Conservation (phyloP, 64 coral and sea anemone species). For the Trachythela sp. region DNA sequence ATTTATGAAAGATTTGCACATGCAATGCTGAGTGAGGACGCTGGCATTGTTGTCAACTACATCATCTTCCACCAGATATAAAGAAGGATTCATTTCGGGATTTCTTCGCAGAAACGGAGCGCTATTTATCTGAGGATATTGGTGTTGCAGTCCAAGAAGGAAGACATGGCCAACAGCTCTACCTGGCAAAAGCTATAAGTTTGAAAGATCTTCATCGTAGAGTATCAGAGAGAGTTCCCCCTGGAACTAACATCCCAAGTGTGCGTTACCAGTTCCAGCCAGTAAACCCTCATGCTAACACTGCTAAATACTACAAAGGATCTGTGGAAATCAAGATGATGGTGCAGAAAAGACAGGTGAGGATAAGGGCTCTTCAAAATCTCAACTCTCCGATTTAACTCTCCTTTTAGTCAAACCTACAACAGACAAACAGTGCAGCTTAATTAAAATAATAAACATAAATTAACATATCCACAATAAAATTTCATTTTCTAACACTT, state of each 20-base stretch:
- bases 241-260: not conserved
- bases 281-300: not conserved
- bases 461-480: not conserved
- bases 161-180: not conserved
- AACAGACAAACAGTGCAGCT: too few species aligned
- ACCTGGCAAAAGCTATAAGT: not conserved
- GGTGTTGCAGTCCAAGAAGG: not conserved
- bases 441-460: too few species aligned
- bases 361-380: too few species aligned
- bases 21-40: not conserved
- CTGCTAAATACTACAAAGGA: conserved; percentile 8
- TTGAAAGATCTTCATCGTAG: not conserved
- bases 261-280: conserved; percentile 6
- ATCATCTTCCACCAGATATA: not conserved
- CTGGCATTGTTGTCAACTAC: not conserved
- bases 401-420: too few species aligned
- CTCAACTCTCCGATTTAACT: not conserved
- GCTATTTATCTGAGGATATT: not conserved
- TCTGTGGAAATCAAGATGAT: not conserved
- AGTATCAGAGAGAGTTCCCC: not conserved
- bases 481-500: not conserved
- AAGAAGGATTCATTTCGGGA: not conserved
- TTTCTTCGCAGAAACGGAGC: not conserved
- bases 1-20: not conserved
- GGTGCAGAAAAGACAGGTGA: conserved; percentile 12